Conservation (phyloP, 2,113 vertebrate species). For the Polyodon spathula region DNA sequence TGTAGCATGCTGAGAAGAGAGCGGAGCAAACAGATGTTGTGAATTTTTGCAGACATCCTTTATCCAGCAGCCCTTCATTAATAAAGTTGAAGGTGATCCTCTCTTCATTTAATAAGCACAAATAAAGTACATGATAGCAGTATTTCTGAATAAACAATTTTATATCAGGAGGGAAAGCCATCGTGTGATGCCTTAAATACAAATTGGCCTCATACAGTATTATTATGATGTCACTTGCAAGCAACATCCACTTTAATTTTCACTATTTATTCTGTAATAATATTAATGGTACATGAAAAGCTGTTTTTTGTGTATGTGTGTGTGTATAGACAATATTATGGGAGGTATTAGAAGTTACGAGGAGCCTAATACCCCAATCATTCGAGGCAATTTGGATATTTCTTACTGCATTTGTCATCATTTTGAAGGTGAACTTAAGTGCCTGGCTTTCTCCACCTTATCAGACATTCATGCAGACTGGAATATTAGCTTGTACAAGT, state of each 20-base stretch:
- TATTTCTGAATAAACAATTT: constrained; percentile 75
- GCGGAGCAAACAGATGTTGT: constrained; percentile 99
- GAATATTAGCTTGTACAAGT: too few relatives aligned
- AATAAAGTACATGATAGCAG: constrained; percentile 69
- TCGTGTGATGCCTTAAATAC: constrained; percentile 9
- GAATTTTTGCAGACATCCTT: constrained; percentile 95
- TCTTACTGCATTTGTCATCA: constrained; percentile 14
- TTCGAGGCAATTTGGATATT: constrained; percentile 24
- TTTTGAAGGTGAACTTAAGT: background rate
- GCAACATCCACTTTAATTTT: constrained; percentile 13
- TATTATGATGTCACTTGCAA: background rate
- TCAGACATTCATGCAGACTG: background rate
- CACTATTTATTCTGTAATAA: constrained; percentile 21
- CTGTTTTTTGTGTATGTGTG: constrained; percentile 19
- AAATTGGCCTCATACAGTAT: constrained; percentile 1
- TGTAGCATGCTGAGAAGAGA: constrained; percentile 95
- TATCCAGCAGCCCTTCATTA: constrained; percentile 92
- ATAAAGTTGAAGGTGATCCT: constrained; percentile 99
- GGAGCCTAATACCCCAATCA: constrained; percentile 13
- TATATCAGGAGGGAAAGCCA: constrained; percentile 22
- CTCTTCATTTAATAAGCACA: constrained; percentile 93
- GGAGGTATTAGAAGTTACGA: constrained; percentile 17
- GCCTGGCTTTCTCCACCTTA: background rate
- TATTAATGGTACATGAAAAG: background rate
- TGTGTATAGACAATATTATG: too few relatives aligned